Evolutionary conservation across 2,797 vertebrate species (phyloP), one percentile per base, ranked within the genome.

Genomic region (Lophius americanus): DNA sequence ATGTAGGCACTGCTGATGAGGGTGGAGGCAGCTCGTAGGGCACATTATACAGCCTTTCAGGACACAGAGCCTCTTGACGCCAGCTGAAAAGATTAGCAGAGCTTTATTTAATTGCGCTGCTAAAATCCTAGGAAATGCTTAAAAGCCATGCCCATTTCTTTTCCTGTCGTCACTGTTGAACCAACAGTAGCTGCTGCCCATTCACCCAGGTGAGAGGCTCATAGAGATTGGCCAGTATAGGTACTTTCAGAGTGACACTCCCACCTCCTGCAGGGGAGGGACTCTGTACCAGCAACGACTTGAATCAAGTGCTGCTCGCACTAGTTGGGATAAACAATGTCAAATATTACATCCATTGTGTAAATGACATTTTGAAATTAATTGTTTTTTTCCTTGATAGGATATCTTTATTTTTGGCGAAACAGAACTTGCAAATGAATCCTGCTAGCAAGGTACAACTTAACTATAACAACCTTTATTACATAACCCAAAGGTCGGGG

Each of bases 81-180:
- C 81, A 81, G 76, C 85, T 74, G 73, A 88, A 91, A 88, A 92
- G 88, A 92, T 91, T 90, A 92, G 87, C 81, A 77, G 76, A 87
- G 85, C 87, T 89, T 86, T 90, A 85, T 90, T 91, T 92, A 93
- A 93, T 91, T 90, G 87, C 84, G 52, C 84, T 71, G 72, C 77
- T 78, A 82, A 82, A 82, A 82, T 70, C 81, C 73, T 60, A 73
- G 84, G 63, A 85, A 75, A 72, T 82, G 82, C 83, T 90, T 78
- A 81, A 84, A 60, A 75, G 74, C 61, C 53, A 23, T 23, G 47
- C 78, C 67, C 72, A 75, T 79, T 63, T 64, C 59, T 71, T 84
- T 76, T 77, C 61, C 43, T 71, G 73, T 79, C 81, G 86, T 78
- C 83, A 85, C 82, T 81, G 74, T 82, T 81, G 81, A 89, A 74